Evolutionary conservation across 2,888 invertebrate species (phyloP).

Genomic region (Drosophila neutralis): DNA sequence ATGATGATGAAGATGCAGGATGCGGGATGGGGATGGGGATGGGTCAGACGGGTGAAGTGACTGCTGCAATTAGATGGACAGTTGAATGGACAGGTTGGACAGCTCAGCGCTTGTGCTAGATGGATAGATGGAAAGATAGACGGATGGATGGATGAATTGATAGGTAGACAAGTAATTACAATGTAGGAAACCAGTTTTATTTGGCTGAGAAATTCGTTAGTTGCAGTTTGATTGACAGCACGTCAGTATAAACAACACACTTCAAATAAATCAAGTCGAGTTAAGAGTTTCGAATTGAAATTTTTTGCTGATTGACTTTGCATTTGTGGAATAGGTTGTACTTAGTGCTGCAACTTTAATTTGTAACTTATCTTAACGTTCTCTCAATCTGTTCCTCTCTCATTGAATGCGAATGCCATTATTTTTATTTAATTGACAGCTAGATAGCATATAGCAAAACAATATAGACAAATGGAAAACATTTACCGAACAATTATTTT

Average conservation of each 20-base stretch:
- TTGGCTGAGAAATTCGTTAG: conserved; percentile 27
- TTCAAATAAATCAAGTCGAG: not conserved
- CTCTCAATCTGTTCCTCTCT: not conserved
- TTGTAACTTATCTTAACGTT: not conserved
- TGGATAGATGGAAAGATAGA: conserved; percentile 41
- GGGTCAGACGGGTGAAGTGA: conserved; percentile 34
- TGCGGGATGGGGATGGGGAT: not conserved
- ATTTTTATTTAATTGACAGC: conserved; percentile 53
- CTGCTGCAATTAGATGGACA: conserved; percentile 66
- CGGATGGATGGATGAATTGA: conserved; percentile 35
- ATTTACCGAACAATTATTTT: conserved; percentile 40
- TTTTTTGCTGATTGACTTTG: conserved; percentile 2
- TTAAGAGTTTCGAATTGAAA: not conserved
- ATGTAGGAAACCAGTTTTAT: conserved; percentile 45
- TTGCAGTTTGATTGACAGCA: conserved; percentile 42
- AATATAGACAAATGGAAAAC: conserved; percentile 42
- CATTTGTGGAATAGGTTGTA: not conserved
- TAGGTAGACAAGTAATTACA: conserved; percentile 64
- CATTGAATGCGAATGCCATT: conserved; percentile 24
- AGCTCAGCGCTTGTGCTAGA: conserved; percentile 49
- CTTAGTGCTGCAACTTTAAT: not conserved
- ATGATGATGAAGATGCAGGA: not conserved
- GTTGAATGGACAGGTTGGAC: conserved; percentile 62
- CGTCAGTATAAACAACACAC: not conserved
- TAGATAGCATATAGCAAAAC: conserved; percentile 28